Conservation (phyloP, 2,797 vertebrate genomes). For the Serranus cabrilla region DNA sequence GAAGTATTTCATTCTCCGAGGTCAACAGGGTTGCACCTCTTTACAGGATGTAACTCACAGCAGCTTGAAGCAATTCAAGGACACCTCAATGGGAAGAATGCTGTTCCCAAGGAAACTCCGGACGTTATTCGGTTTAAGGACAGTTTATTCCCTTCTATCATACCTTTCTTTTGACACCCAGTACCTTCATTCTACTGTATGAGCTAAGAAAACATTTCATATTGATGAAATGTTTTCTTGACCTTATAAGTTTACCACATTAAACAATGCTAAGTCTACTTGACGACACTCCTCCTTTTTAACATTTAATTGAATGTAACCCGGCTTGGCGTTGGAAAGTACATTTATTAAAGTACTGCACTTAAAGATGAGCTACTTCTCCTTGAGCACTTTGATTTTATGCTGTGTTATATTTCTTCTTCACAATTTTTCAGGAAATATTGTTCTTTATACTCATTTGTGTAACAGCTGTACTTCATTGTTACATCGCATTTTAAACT, state of each 20-base stretch:
- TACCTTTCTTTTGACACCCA: not conserved
- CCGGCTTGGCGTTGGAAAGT: not conserved
- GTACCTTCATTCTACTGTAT: not conserved
- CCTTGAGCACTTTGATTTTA: not conserved
- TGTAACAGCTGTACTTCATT: not conserved
- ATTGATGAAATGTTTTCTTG: too few relatives aligned
- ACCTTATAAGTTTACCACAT: not conserved
- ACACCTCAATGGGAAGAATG: not conserved
- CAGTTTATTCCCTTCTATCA: not conserved
- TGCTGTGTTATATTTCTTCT: not conserved
- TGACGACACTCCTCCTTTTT: not conserved
- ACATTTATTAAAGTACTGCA: not conserved
- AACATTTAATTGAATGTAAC: too few relatives aligned
- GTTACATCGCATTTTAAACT: not conserved
- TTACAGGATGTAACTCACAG: not conserved
- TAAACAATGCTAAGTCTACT: not conserved
- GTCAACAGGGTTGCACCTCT: not conserved
- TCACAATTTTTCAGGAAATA: not conserved
- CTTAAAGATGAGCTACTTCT: not conserved
- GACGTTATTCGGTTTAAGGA: not conserved
- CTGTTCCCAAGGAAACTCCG: not conserved
- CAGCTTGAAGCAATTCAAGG: constrained; percentile 26
- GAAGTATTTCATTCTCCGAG: not conserved
- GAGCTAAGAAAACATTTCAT: not conserved
- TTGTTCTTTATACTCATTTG: not conserved